Conservation (phyloP, 2,113 vertebrate genomes). For the Cervus canadensis region DNA sequence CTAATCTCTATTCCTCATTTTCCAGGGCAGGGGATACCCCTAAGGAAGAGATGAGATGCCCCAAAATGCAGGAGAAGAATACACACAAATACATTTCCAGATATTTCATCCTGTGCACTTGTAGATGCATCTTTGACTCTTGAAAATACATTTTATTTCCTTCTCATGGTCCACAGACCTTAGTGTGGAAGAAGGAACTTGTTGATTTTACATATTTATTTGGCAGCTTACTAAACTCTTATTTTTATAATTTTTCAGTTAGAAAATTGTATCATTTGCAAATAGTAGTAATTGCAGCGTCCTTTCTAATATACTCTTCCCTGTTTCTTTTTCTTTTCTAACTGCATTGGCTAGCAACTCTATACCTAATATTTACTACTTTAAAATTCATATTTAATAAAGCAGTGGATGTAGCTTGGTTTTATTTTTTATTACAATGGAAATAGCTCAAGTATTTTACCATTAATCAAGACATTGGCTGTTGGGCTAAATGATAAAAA, state of each 20-base stretch:
- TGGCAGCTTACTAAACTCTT: neutral
- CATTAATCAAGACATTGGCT: neutral
- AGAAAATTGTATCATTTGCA: neutral
- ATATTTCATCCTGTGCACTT: neutral
- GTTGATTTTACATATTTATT: neutral
- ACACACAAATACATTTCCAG: neutral
- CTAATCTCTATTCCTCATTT: neutral
- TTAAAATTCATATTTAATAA: neutral
- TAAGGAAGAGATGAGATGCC: neutral
- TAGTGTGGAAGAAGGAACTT: neutral
- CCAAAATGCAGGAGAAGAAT: neutral
- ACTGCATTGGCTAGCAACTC: neutral
- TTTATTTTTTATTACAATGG: neutral
- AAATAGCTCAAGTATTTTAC: neutral
- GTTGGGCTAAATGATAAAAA: neutral
- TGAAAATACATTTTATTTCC: neutral
- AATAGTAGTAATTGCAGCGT: neutral
- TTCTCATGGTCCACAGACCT: neutral
- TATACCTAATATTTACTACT: neutral
- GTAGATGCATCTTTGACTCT: neutral
- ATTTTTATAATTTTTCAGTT: neutral
- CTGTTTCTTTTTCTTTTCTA: neutral
- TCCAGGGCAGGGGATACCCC: neutral
- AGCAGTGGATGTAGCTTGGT: neutral
- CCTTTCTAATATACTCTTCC: neutral